Percentiles rank a stretch among this genome's conserved stretches.
These are phyloP conservation scores for Origma solitaria DNA, from an alignment of 2,113 vertebrate species.

Conservation along the genomic window DNA sequence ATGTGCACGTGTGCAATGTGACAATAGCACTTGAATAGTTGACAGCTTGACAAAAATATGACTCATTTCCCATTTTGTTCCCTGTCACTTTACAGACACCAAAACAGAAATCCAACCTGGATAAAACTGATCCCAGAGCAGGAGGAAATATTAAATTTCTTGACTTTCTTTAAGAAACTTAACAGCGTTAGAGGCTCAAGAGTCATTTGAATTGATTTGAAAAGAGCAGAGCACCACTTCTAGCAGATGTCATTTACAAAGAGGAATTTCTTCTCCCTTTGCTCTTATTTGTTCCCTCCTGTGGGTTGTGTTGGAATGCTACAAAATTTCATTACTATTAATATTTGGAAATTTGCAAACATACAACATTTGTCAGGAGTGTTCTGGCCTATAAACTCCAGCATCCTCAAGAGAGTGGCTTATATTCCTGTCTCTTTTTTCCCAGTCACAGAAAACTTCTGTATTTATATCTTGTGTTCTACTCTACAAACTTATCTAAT, in stretches of 20 bases:
- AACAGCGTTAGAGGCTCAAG: not conserved
- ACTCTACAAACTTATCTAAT: not conserved
- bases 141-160: not conserved
- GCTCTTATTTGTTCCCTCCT: not conserved
- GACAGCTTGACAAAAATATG: not conserved
- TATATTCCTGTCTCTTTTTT: not conserved
- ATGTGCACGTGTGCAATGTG: not conserved
- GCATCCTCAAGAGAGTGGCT: not conserved
- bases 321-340: not conserved
- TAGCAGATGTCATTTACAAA: not conserved
- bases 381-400: not conserved
- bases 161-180: not conserved
- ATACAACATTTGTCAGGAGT: not conserved
- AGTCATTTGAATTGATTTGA: not conserved
- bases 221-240: fast-evolving
- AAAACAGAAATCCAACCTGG: not conserved
- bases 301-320: not conserved
- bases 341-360: not conserved
- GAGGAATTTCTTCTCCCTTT: not conserved
- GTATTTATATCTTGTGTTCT: not conserved
- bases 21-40: not conserved
- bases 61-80: not conserved
- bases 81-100: not conserved
- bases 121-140: not conserved
- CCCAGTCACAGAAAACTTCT: not conserved